Evolutionary conservation across 1,140 invertebrate genomes (phyloP).

Genomic region (Steinernema khuongi): DNA sequence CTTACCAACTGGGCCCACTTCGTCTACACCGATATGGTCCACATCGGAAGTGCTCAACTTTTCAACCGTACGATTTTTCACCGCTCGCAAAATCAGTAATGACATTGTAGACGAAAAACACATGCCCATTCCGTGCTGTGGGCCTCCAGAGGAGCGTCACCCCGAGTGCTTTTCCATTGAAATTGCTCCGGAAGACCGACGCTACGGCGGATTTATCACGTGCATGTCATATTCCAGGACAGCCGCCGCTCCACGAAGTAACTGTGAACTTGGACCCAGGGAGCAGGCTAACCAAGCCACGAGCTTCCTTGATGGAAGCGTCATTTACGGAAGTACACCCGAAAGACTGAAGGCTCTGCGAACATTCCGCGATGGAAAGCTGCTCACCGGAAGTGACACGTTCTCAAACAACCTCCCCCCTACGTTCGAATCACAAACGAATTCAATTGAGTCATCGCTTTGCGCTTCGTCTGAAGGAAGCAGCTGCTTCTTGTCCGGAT

Average conservation of each 20-base stretch:
- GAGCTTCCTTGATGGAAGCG: constrained; percentile 77
- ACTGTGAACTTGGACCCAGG: constrained; percentile 67
- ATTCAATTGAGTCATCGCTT: not conserved
- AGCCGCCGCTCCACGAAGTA: constrained; percentile 40
- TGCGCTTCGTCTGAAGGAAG: not conserved
- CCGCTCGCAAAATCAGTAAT: not conserved
- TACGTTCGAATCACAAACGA: not conserved
- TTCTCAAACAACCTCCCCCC: constrained; percentile 17
- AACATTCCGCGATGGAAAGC: constrained; percentile 61
- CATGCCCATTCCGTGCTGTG: constrained; percentile 52
- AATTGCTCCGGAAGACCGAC: not conserved
- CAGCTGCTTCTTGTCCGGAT: constrained; percentile 59
- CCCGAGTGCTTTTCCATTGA: not conserved
- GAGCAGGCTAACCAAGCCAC: constrained; percentile 91
- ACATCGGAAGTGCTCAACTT: constrained; percentile 43
- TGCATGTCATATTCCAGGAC: constrained; percentile 51
- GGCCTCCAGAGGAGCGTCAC: not conserved
- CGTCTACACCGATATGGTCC: constrained; percentile 44
- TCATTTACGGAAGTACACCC: constrained; percentile 72
- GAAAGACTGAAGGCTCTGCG: constrained; percentile 63
- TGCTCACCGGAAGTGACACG: constrained; percentile 14
- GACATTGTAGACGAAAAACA: constrained; percentile 40
- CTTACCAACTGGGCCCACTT: constrained; percentile 43
- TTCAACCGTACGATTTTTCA: constrained; percentile 29
- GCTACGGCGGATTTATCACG: constrained; percentile 20